These are phyloP conservation scores for Anthophora plumipes DNA, from an alignment of 2,888 invertebrate species.

Conservation along the genomic window DNA sequence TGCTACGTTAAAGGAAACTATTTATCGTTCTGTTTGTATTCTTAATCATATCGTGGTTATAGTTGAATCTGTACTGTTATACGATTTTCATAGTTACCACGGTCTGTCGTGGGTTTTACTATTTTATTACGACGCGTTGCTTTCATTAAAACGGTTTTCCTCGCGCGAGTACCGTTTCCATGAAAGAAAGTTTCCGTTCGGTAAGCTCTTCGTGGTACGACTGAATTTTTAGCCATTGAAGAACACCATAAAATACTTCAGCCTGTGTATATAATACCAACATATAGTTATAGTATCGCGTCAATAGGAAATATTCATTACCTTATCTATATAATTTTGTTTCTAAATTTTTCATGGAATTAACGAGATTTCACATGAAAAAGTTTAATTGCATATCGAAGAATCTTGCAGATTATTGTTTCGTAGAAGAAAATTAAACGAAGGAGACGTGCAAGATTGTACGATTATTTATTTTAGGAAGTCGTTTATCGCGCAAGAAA, in stretches of 20 bases:
- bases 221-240: conserved; percentile 11
- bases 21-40: neutral
- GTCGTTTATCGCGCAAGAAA: neutral
- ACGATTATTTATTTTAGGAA: neutral
- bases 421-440: neutral
- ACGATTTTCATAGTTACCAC: conserved; percentile 37
- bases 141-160: conserved; percentile 62
- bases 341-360: too few species aligned
- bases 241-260: conserved; percentile 1
- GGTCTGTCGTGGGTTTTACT: conserved; percentile 25
- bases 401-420: too few species aligned
- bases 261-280: neutral
- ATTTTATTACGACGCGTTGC: conserved; percentile 37
- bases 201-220: neutral
- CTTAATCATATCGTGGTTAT: conserved; percentile 6
- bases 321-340: too few species aligned
- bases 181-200: conserved; percentile 55
- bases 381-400: too few species aligned
- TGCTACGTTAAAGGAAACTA: neutral
- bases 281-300: neutral
- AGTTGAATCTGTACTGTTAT: conserved; percentile 27
- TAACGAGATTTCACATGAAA: too few species aligned
- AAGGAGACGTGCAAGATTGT: neutral
- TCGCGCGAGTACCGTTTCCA: conserved; percentile 48
- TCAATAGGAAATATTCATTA: neutral